Evolutionary conservation across 2,113 vertebrate genomes (phyloP).

Genomic region (Crotalus helleri): DNA sequence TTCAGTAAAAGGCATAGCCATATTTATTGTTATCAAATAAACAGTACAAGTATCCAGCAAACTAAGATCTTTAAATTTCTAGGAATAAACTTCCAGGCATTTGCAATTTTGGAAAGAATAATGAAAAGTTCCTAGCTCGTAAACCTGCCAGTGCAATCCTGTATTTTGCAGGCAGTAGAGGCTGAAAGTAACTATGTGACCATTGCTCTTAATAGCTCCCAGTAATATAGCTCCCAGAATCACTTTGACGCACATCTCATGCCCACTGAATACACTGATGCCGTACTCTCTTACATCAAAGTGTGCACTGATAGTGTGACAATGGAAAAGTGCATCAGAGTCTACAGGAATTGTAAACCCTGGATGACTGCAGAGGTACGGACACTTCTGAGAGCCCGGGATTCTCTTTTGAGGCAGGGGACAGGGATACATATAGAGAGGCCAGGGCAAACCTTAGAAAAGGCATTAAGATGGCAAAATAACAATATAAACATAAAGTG

Average conservation of each 20-base stretch:
- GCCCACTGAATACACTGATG: too few relatives aligned
- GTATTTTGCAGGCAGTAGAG: not conserved
- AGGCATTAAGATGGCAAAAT: too few relatives aligned
- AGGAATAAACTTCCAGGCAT: not conserved
- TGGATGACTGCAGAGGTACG: too few relatives aligned
- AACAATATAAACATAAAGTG: too few relatives aligned
- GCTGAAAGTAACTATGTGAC: not conserved
- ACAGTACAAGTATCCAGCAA: not conserved
- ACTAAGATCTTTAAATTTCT: not conserved
- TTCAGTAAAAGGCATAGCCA: not conserved
- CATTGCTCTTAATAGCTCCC: not conserved
- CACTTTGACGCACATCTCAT: not conserved
- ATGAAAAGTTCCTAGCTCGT: not conserved
- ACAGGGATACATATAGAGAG: too few relatives aligned
- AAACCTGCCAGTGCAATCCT: not conserved
- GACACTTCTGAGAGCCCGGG: too few relatives aligned
- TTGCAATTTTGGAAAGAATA: not conserved
- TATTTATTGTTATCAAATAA: not conserved
- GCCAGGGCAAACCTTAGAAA: too few relatives aligned
- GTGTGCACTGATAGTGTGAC: too few relatives aligned
- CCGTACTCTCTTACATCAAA: too few relatives aligned
- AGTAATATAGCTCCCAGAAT: not conserved
- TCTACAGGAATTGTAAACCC: too few relatives aligned
- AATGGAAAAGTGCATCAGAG: too few relatives aligned
- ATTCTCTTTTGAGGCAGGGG: too few relatives aligned